Evolutionary conservation across 1,140 invertebrate species (phyloP), one percentile per base, ranked within the genome.

Genomic region (Cydia pomonella): DNA sequence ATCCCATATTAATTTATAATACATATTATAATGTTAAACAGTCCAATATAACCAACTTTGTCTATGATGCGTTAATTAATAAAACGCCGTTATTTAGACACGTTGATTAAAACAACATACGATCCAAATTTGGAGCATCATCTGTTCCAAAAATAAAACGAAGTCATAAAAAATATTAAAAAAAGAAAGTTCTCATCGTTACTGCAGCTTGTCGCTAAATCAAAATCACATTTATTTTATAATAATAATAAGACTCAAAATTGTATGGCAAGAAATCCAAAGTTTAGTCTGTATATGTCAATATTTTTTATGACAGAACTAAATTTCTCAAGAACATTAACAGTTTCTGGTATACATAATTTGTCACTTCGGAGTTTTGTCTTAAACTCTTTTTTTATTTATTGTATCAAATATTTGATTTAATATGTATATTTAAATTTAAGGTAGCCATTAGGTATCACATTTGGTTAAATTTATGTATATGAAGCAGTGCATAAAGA

Each of bases 401-500:
- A 69, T 69, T 38, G 29, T 9, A 41, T 7, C 64, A 69, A 29
- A 29, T 66, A 69, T 69, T 69, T 69, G 29, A 69, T 69, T 33
- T 16, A 41, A n/a, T n/a, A n/a, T n/a, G n/a, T 0, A 18, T 16
- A 0, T 69, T 33, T 9, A 10, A 38, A 38, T 69, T 18, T 69
- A 33, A 69, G 64, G 64, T 69, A 69, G 64, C 64, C 29, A 38
- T 69, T 69, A 69, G 64, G 29, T 18, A 33, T 69, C 64, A 18
- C 29, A 38, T 33, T 69, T 69, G 18, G 6, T 18, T 33, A 6
- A 2, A 69, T 41, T 69, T 69, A 69, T 33, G 64, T 9, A 69
- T 69, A n/a, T 69, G 9, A 18, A 38, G 6, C 1, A 18, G 23
- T 38, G 7, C 64, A 38, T 33, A 25, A 59, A 23, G 18, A 59